Base-by-base conservation (phyloP, 1,140 invertebrate genomes). In the Muscidifurax raptorellus region DNA sequence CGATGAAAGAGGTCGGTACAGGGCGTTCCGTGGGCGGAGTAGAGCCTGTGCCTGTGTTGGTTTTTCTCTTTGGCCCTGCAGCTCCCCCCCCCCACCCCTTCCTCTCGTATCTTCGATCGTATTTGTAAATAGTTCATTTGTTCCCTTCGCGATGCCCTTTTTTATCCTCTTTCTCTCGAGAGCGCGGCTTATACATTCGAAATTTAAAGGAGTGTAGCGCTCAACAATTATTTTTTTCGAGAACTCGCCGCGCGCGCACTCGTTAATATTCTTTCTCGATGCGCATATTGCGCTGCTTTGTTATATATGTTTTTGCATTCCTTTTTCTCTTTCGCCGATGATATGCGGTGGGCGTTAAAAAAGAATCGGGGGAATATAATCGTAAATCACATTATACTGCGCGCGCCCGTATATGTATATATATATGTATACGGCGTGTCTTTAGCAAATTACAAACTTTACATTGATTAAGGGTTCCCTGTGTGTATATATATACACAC, bases 51-150 rank as follows among this genome's bases (percentile, higher is more conserved):
- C 36, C 64, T n/a, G 22, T 85, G 83, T 80, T 85, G 77, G 71
- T 85, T 85, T 84, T 85, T 85, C 78, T 80, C 66, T 85, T 79
- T 44, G 69, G 78, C 1, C 52, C 52, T 59, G 30, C 32, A 69
- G 28, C 44, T 76, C 27, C 30, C 18, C n/a, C n/a, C n/a, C n/a
- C n/a, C n/a, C n/a, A n/a, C n/a, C n/a, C 2, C 18, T 71, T n/a
- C 25, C 12, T 59, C 59, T n/a, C 67, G 25, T 72, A 84, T 84
- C 82, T 84, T 40, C 25, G 52, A 84, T 79, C 76, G 66, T 79
- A 79, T 84, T 85, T 76, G 78, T 85, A 80, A 85, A 85, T 85
- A 80, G 78, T 85, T 85, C 78, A 85, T 80, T 85, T 85, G 59
- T 76, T 80, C 59, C n/a, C 27, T 75, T 76, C 52, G 28, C 30